Evolutionary conservation across 2,797 vertebrate genomes (phyloP), one percentile per base, ranked within the genome.

Genomic region (Pagetopsis macropterus): DNA sequence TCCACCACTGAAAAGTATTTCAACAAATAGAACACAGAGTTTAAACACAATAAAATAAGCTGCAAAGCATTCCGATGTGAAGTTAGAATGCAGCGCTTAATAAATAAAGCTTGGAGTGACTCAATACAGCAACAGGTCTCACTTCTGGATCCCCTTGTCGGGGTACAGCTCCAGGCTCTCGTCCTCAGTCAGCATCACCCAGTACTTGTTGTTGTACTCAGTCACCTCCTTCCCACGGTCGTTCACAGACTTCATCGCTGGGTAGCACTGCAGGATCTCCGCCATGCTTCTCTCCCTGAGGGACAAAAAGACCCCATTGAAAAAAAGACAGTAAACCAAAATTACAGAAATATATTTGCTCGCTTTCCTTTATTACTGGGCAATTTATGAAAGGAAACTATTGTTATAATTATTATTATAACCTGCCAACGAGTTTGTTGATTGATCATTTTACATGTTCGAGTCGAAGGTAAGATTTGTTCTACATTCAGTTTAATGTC

Each of bases 191-290:
- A 98, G 92, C 98, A 99, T 99, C 74, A 99, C 91, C 98, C 98
- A 99, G 91, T 99, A 99, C 86, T 98, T 99, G 93, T 99, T 99
- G 82, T 83, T 93, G 85, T 95, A 99, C 73, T 98, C 97, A 0
- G 84, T 92, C 70, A 97, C 94, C 68, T 97, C 95, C 88, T 97
- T 98, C 70, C 98, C 97, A 1, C 91, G 81, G 4, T 97, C 95
- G 1, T 97, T 96, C 21, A 87, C 58, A 0, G 94, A 85, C 87
- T 96, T 96, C 91, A 99, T 82, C 84, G 96, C 89, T 4, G 98
- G 98, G 87, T 99, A 99, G 80, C 93, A 98, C 10, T 80, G 85
- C 19, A 97, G 15, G 0, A 99, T 91, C 45, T 98, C 94, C 1
- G 94, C 79, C 83, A 99, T 73, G 10, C 79, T 94, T 76, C 95